A percentile compares a stretch with the other conserved stretches of the same genome.
Evolutionary conservation across 2,888 invertebrate species (phyloP).

Genomic region (Parascotia fuliginaria): DNA sequence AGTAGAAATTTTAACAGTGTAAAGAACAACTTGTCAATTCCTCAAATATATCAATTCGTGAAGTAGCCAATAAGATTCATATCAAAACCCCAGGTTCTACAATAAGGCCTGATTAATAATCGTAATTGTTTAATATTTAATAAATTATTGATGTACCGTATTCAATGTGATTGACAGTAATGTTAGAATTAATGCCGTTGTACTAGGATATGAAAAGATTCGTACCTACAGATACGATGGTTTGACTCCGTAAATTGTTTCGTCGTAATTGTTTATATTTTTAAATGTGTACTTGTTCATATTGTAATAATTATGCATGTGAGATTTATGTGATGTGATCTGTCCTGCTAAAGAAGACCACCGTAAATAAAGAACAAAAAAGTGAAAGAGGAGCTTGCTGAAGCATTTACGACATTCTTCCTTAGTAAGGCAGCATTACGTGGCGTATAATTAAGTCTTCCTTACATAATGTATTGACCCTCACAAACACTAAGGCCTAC

Average conservation of each 20-base stretch:
- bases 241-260: background rate
- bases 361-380: no score
- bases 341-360: no score
- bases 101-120: conserved; percentile 17
- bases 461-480: no score
- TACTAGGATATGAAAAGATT: background rate
- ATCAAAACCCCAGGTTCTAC: conserved; percentile 17
- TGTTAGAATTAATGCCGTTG: conserved; percentile 14
- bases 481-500: no score
- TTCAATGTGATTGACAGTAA: conserved; percentile 32
- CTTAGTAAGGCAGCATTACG: no score
- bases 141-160: conserved; percentile 19
- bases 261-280: no score
- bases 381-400: no score
- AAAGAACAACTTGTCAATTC: conserved; percentile 21
- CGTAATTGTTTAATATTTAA: conserved; percentile 20
- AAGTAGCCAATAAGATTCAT: conserved; percentile 12
- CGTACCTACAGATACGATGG: background rate
- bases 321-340: no score
- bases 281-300: no score
- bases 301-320: no score
- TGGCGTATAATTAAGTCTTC: no score
- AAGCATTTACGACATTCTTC: no score
- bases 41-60: conserved; percentile 4
- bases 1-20: background rate